Conservation (phyloP, 2,888 invertebrate genomes). For the Drosophila bunnanda region DNA sequence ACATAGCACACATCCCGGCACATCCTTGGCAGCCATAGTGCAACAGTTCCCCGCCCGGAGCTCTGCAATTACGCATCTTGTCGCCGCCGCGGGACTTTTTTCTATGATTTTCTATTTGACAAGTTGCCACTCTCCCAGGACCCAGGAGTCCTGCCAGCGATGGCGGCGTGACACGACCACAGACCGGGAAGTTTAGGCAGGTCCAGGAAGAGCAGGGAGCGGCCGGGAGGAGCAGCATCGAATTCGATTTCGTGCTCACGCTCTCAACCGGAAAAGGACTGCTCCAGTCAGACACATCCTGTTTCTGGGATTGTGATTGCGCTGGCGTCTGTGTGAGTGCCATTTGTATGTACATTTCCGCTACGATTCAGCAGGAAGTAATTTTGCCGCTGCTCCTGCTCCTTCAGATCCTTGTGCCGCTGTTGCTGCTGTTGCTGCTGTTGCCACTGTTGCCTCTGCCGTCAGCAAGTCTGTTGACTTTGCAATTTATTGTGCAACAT, state of each 20-base stretch:
- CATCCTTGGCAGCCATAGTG: conserved; percentile 61
- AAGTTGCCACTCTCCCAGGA: conserved; percentile 56
- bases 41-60: conserved; percentile 56
- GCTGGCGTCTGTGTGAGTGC: conserved; percentile 42
- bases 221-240: conserved; percentile 13
- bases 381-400: conserved; percentile 71
- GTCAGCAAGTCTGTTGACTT: conserved; percentile 75
- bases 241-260: conserved; percentile 43
- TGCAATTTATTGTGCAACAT: conserved; percentile 82
- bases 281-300: conserved; percentile 47
- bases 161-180: conserved; percentile 16
- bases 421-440: conserved; percentile 12
- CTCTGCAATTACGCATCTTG: conserved; percentile 80
- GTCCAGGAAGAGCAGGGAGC: neutral
- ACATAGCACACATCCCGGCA: conserved; percentile 25
- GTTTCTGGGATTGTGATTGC: conserved; percentile 37
- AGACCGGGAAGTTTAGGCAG: neutral
- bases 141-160: conserved; percentile 17
- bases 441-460: conserved; percentile 22
- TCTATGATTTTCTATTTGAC: conserved; percentile 82
- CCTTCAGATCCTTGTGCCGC: conserved; percentile 6
- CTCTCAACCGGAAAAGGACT: conserved; percentile 42
- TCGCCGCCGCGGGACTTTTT: conserved; percentile 67
- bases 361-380: conserved; percentile 78
- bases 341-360: conserved; percentile 79